phyloP scores from a whole-genome alignment of 30 jellyfish, hydroid and myxozoan genomes.

The Rhopilema esculentum region DNA sequence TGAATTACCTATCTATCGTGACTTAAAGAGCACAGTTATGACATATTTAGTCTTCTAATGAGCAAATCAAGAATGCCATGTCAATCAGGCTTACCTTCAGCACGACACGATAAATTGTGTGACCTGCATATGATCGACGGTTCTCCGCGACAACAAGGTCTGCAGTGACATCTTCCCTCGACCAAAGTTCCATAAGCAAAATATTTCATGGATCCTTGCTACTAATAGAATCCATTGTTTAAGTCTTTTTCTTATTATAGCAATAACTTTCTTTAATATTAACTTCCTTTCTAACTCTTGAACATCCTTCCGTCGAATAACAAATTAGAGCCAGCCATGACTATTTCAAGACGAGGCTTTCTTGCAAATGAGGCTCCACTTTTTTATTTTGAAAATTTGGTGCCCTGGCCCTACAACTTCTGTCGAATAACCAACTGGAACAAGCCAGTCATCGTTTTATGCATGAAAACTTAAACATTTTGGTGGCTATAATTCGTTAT shows the following conservation, averaged over 20 bases:
- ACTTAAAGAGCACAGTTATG: no score
- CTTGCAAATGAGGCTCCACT: background rate
- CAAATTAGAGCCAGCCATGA: background rate
- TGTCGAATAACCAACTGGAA: no score
- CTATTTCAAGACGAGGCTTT: background rate
- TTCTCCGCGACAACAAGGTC: constrained; percentile 85
- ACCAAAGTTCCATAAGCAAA: constrained; percentile 36
- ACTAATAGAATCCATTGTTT: background rate
- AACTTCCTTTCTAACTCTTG: background rate
- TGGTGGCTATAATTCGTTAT: no score
- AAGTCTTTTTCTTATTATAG: background rate
- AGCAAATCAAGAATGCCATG: no score
- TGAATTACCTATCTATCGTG: no score
- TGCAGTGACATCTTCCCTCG: constrained; percentile 46
- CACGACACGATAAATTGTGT: constrained; percentile 81
- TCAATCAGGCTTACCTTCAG: constrained; percentile 90
- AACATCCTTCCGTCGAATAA: background rate
- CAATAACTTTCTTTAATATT: background rate
- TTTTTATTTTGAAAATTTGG: no score
- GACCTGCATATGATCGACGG: constrained; percentile 91
- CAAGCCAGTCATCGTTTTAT: no score
- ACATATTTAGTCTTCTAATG: no score
- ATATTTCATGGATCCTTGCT: background rate
- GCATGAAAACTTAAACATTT: no score
- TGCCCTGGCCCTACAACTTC: no score